Percentiles rank a stretch among this genome's conserved stretches.
Conservation (phyloP, 2,113 vertebrate species). For the Dicentrarchus labrax region DNA sequence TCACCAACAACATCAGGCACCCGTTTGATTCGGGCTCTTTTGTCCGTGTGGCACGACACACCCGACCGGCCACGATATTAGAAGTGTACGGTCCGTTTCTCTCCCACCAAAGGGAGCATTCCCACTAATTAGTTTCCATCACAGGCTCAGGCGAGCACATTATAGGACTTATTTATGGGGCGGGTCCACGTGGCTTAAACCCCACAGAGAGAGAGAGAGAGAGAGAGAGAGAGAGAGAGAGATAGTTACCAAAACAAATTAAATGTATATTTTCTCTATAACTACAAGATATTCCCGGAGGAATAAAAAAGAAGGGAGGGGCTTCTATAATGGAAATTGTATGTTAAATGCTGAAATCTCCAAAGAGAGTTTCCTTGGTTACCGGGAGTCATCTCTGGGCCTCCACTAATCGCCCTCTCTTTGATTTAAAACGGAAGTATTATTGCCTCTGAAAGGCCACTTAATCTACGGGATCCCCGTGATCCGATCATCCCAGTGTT, state of each 20-base stretch:
- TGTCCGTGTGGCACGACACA: conserved; percentile 49
- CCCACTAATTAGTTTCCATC: conserved; percentile 54
- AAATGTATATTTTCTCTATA: no score
- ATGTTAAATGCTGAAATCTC: neutral
- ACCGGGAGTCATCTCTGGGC: conserved; percentile 37
- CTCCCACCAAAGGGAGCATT: conserved; percentile 25
- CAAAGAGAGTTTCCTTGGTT: neutral
- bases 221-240: no score
- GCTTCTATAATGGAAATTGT: neutral
- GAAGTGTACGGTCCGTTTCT: conserved; percentile 45
- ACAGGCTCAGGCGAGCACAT: conserved; percentile 40
- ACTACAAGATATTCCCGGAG: no score
- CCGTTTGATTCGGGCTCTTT: conserved; percentile 1
- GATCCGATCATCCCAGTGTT: conserved; percentile 84
- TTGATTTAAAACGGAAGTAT: conserved; percentile 79
- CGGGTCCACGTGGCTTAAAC: conserved; percentile 46
- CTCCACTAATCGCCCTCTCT: conserved; percentile 63
- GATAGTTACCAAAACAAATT: no score
- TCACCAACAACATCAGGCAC: neutral
- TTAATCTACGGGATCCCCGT: conserved; percentile 75
- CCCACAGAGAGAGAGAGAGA: neutral
- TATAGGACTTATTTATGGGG: conserved; percentile 48
- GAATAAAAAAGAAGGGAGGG: neutral
- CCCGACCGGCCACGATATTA: conserved; percentile 50
- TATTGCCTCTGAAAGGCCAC: conserved; percentile 68